Conservation (phyloP, 2,797 vertebrate genomes). For the Muscicapa comitata region DNA sequence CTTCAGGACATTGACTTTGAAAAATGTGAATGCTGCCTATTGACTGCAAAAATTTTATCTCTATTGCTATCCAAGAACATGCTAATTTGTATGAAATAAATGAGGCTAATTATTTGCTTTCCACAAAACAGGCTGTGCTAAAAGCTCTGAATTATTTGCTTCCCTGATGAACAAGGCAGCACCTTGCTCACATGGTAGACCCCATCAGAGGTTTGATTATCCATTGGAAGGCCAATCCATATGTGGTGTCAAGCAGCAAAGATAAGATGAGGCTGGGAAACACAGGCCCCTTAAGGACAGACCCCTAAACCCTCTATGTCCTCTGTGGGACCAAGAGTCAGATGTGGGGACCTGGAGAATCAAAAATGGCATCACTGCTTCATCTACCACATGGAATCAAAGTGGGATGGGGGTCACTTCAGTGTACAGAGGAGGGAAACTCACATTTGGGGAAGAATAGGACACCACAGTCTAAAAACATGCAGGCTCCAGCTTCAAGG, state of each 20-base stretch:
- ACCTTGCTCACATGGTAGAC: background rate
- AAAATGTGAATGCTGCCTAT: background rate
- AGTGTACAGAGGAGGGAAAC: background rate
- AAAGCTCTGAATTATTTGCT: background rate
- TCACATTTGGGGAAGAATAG: background rate
- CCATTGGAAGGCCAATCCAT: background rate
- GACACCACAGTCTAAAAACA: background rate
- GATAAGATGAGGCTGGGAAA: background rate
- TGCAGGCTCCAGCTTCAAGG: background rate
- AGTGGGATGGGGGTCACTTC: background rate
- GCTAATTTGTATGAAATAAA: background rate
- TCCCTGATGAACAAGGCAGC: background rate
- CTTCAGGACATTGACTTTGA: background rate
- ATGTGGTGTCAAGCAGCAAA: background rate
- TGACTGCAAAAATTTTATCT: background rate
- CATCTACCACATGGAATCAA: background rate
- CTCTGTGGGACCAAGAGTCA: background rate
- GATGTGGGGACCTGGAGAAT: rapidly evolving
- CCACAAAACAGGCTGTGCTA: background rate
- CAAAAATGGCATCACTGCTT: background rate
- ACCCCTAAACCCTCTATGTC: background rate
- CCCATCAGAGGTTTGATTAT: background rate
- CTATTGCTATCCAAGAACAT: background rate
- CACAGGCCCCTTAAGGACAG: rapidly evolving
- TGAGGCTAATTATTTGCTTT: constrained; percentile 15